Evolutionary conservation across 2,113 vertebrate species (phyloP).

Genomic region (Entelurus aequoreus): DNA sequence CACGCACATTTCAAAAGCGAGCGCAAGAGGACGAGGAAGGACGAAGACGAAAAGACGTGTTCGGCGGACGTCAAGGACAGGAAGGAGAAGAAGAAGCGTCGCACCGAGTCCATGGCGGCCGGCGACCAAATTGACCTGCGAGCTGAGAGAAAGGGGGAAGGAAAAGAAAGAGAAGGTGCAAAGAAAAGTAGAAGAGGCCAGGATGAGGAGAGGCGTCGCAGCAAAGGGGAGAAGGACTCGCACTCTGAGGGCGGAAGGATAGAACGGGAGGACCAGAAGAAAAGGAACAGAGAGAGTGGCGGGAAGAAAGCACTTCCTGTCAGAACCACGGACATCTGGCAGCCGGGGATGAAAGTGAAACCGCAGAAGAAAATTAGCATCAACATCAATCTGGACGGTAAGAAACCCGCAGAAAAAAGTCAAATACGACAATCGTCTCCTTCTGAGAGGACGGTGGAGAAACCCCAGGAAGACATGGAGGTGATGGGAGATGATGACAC

Average conservation of each 20-base stretch:
- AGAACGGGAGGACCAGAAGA: conserved; percentile 19
- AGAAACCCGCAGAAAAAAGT: conserved; percentile 20
- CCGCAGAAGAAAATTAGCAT: conserved; percentile 91
- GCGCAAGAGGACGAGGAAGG: conserved; percentile 74
- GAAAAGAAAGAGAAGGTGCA: conserved; percentile 67
- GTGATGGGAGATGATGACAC: conserved; percentile 2
- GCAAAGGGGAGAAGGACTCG: conserved; percentile 31
- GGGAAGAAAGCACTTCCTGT: conserved; percentile 40
- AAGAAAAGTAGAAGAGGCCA: conserved; percentile 67
- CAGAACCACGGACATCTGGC: conserved; percentile 52
- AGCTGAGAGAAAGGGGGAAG: conserved; percentile 66
- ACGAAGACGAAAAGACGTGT: conserved; percentile 69
- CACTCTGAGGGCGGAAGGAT: conserved; percentile 40
- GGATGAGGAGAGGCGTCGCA: conserved; percentile 61
- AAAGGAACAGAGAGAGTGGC: neutral
- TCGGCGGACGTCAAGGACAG: conserved; percentile 65
- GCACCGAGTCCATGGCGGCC: conserved; percentile 68
- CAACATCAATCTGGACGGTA: conserved; percentile 79
- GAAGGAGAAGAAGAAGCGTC: conserved; percentile 68
- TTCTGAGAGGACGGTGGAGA: neutral
- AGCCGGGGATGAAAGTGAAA: conserved; percentile 63
- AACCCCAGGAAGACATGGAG: conserved; percentile 4
- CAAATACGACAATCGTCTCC: neutral
- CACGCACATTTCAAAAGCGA: conserved; percentile 71
- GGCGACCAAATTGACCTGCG: conserved; percentile 57